A percentile compares a stretch with the other conserved stretches of the same genome.
phyloP scores from a whole-genome alignment of 1,140 invertebrate species.

The Bacillus rossius region DNA sequence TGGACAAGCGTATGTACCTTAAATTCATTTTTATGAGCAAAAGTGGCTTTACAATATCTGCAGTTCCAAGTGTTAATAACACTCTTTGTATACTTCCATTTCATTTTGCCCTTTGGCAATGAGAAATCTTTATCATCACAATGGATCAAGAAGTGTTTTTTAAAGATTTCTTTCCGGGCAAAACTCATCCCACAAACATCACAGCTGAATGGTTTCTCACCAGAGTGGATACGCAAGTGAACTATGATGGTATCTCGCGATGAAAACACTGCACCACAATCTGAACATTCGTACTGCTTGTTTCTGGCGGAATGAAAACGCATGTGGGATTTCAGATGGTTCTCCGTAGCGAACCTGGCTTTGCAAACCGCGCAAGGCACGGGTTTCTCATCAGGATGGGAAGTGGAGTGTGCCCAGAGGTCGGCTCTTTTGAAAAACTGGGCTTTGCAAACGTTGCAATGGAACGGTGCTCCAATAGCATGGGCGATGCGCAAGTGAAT shows the following conservation, averaged over 20 bases:
- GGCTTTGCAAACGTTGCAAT: too few species aligned
- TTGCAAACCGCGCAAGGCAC: constrained; percentile 9
- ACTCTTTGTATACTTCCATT: neutral
- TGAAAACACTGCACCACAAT: neutral
- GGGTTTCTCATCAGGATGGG: neutral
- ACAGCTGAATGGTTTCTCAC: constrained; percentile 5
- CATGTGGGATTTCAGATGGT: constrained; percentile 1
- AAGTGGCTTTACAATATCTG: neutral
- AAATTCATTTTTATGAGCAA: neutral
- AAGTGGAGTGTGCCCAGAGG: too few species aligned
- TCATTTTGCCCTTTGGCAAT: neutral
- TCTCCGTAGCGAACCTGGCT: neutral
- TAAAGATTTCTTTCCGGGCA: neutral
- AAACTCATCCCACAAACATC: neutral
- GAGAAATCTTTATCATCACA: neutral
- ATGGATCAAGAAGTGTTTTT: constrained; percentile 1
- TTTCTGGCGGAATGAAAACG: neutral
- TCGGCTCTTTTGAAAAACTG: too few species aligned
- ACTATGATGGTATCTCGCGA: neutral
- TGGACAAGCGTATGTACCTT: neutral
- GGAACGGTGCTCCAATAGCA: too few species aligned
- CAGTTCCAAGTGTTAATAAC: neutral
- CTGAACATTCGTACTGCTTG: constrained; percentile 3
- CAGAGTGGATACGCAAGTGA: neutral
- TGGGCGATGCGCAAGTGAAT: too few species aligned